phyloP scores from a whole-genome alignment of 2,113 vertebrate genomes.

The Trematocara macrostoma region DNA sequence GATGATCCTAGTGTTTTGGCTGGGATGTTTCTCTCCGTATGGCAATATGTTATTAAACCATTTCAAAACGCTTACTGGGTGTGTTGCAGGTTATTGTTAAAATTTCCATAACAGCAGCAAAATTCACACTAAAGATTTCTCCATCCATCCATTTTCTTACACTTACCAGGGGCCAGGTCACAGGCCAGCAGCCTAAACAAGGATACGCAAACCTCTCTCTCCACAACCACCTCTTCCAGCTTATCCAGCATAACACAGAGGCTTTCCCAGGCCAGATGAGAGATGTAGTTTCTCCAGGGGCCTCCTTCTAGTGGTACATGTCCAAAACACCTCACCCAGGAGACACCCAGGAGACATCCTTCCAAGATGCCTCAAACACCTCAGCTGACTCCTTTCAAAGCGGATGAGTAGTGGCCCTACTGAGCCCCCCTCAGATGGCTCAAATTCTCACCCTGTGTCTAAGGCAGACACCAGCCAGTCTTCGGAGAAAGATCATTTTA shows the following conservation, averaged over 20 bases:
- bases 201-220: background rate
- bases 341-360: too few relatives aligned
- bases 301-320: background rate
- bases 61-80: too few relatives aligned
- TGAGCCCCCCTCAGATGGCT: background rate
- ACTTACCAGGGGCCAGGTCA: background rate
- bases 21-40: too few relatives aligned
- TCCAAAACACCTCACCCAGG: too few relatives aligned
- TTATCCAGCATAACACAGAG: background rate
- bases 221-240: background rate
- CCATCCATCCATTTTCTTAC: background rate
- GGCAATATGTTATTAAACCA: too few relatives aligned
- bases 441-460: background rate
- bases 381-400: background rate
- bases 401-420: background rate
- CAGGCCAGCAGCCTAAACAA: background rate
- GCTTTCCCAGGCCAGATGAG: background rate
- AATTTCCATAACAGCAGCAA: background rate
- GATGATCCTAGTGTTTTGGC: too few relatives aligned
- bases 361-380: background rate
- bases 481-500: background rate
- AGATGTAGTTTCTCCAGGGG: background rate
- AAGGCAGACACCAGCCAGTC: background rate
- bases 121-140: background rate
- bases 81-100: too few relatives aligned